Base-by-base conservation (phyloP, 2,888 invertebrate genomes). In the Nymphalis urticae region DNA sequence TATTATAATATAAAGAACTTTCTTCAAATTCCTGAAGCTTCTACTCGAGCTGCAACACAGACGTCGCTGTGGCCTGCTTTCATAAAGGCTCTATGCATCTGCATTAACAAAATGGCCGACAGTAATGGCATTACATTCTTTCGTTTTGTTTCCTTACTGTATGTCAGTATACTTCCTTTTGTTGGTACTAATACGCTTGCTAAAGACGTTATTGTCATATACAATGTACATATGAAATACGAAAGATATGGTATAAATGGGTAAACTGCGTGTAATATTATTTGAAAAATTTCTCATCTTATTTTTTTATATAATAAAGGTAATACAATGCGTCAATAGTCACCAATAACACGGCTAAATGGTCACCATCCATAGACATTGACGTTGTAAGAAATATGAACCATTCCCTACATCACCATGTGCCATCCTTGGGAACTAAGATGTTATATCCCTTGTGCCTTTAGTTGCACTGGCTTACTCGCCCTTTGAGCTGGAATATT, bases 61-160 rank as follows among this genome's bases (percentile, higher is more conserved):
- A 64, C 62, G 64, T 17, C 50, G 17, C 59, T 60, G 68, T 48
- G 68, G 60, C 66, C 56, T 54, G 66, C 53, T 69, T 66, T 64
- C 64, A 71, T 69, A 59, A 70, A 70, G 69, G 63, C 68, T 68
- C 64, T 64, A 69, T 80, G 81, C 80, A 81, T 79, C 79, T 82
- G 81, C 83, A 83, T 84, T 84, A 82, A 81, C 80, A 81, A 81
- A 83, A 84, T 80, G 80, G 80, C 77, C 75, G 71, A 62, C 75
- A 67, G 75, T 82, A 83, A 84, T 80, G 78, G 72, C 77, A 80
- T 82, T 80, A 80, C 77, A 75, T 62, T 64, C 69, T 69, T 71
- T 66, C 58, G 78, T 77, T 75, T 78, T 79, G 75, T 69, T 66
- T 68, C 59, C 6, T 53, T 61, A 60, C 53, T 61, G 51, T 54